phyloP scores from a whole-genome alignment of 2,113 vertebrate genomes.

The Pagrus major region DNA sequence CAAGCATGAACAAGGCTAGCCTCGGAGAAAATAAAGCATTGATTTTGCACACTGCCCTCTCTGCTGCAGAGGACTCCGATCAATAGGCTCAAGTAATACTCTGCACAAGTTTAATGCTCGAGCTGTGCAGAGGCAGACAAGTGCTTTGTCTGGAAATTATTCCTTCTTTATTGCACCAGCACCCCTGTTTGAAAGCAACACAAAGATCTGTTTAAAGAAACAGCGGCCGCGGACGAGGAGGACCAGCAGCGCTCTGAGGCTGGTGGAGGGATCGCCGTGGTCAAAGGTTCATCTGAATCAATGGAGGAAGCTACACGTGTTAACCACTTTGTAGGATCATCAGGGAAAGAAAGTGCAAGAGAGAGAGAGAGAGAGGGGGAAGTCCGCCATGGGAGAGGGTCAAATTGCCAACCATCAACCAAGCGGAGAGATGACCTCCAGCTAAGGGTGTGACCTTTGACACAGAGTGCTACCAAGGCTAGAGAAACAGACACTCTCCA shows the following conservation, averaged over 20 bases:
- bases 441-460: slow-evolving; percentile 65
- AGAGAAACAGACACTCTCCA: slow-evolving; percentile 51
- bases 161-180: slow-evolving; percentile 63
- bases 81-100: slow-evolving; percentile 82
- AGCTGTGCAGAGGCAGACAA: slow-evolving; percentile 72
- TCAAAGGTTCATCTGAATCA: slow-evolving; percentile 45
- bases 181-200: slow-evolving; percentile 44
- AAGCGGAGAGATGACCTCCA: slow-evolving; percentile 56
- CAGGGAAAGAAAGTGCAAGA: slow-evolving; percentile 20
- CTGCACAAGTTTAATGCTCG: slow-evolving; percentile 78
- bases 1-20: slow-evolving; percentile 69
- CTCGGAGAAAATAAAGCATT: slow-evolving; percentile 83
- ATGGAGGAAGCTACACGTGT: slow-evolving; percentile 63
- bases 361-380: neutral
- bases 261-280: neutral
- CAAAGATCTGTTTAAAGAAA: slow-evolving; percentile 37
- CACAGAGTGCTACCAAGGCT: slow-evolving; percentile 33
- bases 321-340: slow-evolving; percentile 53
- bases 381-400: slow-evolving; percentile 44
- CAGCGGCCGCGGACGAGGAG: neutral
- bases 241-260: neutral
- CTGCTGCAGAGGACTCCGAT: slow-evolving; percentile 76
- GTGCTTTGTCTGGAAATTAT: slow-evolving; percentile 80
- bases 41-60: slow-evolving; percentile 80
- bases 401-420: slow-evolving; percentile 44